Evolutionary conservation across 2,797 vertebrate species (phyloP).

Genomic region (Simalia tracyae): DNA sequence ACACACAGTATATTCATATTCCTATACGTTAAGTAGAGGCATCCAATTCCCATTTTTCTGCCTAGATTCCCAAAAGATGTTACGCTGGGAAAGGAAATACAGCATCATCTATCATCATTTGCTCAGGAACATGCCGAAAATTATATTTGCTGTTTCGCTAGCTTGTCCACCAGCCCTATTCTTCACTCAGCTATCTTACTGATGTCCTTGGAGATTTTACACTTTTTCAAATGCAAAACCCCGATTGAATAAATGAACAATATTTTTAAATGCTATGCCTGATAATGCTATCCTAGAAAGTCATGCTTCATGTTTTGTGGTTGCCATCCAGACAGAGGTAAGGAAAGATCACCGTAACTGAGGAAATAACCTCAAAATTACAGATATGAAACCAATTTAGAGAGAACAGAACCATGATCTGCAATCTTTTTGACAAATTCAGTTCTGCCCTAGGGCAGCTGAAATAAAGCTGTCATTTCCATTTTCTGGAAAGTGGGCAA

Average conservation of each 20-base stretch:
- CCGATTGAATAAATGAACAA: background rate
- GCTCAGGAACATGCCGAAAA: background rate
- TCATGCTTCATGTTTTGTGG: background rate
- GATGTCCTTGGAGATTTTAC: background rate
- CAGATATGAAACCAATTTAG: background rate
- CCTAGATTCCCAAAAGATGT: constrained; percentile 46
- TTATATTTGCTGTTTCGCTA: constrained; percentile 29
- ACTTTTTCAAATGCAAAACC: background rate
- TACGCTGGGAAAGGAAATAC: constrained; percentile 44
- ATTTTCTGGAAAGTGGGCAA: background rate
- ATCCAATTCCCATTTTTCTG: constrained; percentile 58
- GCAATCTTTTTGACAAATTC: background rate
- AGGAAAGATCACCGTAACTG: background rate
- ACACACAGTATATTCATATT: background rate
- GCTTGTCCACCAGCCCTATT: constrained; percentile 4
- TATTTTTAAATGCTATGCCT: background rate
- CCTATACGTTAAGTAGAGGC: constrained; percentile 39
- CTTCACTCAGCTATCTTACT: background rate
- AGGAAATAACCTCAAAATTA: background rate
- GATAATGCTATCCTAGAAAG: background rate
- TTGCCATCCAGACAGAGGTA: background rate
- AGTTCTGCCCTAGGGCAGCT: background rate
- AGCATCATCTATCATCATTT: constrained; percentile 49
- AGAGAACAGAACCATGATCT: background rate
- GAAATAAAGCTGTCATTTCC: background rate